Base-by-base conservation (phyloP, 1,140 invertebrate genomes). In the Scaptomyza montana region DNA sequence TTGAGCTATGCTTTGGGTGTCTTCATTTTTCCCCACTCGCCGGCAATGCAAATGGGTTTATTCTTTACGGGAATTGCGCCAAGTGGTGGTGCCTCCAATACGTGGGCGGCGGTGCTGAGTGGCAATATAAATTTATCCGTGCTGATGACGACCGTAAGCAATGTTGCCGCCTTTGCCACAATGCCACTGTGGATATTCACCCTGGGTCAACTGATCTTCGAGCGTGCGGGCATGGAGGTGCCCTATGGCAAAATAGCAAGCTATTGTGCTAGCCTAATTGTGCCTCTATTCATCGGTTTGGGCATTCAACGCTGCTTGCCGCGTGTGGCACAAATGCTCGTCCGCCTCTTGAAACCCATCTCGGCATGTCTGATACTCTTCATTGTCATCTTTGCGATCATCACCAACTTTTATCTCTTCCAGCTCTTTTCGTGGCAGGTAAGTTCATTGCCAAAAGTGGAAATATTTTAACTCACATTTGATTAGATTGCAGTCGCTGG, bases 131-230 rank as follows among this genome's bases (percentile, higher is more conserved):
- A 97, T 93, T 93, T 99, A 5, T 98, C 97, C 1, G 94, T 99
- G 57, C 96, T 97, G 5, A 98, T 99, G 97, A 99, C 98, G 0
- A 96, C 97, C 21, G 94, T 99, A 54, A 97, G 96, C 66, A 98
- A 96, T 16, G 80, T 98, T n/a, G 94, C 94, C 19, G 95, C 97
- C 5, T 96, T 98, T 90, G 95, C 96, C 96, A 96, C 98, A 93
- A 98, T 99, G 94, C 98, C 98, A 0, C 90, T 98, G 1, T 99
- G 98, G 98, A 93, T 98, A n/a, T 97, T 98, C 86, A 97, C 97
- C 0, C 93, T 99, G n/a, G 98, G 98, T 0, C 94, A 93, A 73
- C 93, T 95, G 16, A 95, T 98, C n/a, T 97, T 97, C 81, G 92
- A 93, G 1, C 93, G 94, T 63, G 95, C 94, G 0, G 92, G 95